Conservation (phyloP, 2,113 vertebrate genomes). For the Oxygymnocypris stewartii region DNA sequence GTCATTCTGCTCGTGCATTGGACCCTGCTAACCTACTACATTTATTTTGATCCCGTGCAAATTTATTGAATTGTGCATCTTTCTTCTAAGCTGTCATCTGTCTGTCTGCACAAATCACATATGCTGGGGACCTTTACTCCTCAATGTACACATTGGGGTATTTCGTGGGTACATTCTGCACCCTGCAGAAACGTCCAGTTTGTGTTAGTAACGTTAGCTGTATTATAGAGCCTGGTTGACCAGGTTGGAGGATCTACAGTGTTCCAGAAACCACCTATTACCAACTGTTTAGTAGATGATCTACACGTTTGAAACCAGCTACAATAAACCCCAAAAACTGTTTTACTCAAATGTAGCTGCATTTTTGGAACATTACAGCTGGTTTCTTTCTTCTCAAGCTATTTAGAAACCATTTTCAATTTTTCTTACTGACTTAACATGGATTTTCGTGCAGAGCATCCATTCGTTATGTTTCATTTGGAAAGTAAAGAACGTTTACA, state of each 20-base stretch:
- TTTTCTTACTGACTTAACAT: not conserved
- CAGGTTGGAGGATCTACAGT: not conserved
- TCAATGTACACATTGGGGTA: not conserved
- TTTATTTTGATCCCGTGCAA: not conserved
- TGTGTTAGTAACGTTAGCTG: not conserved
- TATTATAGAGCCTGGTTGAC: not conserved
- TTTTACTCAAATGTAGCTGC: not conserved
- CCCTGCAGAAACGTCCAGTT: not conserved
- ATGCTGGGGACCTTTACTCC: not conserved
- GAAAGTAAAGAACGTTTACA: not conserved
- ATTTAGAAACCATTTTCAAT: not conserved
- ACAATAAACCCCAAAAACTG: not conserved
- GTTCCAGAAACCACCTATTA: not conserved
- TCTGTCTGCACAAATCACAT: not conserved
- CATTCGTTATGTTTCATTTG: not conserved
- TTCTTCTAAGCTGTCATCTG: conserved; percentile 21
- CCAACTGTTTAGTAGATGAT: not conserved
- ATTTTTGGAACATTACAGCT: not conserved
- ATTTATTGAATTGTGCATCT: not conserved
- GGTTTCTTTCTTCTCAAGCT: not conserved
- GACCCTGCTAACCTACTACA: not conserved
- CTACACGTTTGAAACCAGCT: not conserved
- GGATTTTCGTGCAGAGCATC: not conserved
- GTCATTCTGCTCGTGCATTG: conserved; percentile 32
- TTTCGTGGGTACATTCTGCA: not conserved